Evolutionary conservation across 2,113 vertebrate genomes (phyloP).

Genomic region (Gobius niger): DNA sequence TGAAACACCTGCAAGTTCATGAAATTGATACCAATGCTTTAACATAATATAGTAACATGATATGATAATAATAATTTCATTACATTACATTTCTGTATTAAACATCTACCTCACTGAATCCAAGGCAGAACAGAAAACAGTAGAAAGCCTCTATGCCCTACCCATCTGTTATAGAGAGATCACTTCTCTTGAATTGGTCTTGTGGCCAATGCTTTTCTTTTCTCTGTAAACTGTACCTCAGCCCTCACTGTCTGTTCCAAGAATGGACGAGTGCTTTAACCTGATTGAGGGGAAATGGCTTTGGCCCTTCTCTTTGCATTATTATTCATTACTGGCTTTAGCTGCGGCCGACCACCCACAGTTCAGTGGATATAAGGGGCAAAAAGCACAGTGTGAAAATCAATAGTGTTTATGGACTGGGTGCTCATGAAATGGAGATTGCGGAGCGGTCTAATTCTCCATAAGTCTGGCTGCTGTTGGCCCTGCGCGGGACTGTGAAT

Average conservation of each 20-base stretch:
- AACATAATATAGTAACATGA: no score
- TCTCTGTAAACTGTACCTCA: conserved; percentile 1
- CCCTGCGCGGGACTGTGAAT: conserved; percentile 41
- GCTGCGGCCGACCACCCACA: conserved; percentile 44
- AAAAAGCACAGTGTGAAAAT: conserved; percentile 65
- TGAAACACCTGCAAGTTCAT: no score
- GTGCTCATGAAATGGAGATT: conserved; percentile 71
- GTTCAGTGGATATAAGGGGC: conserved; percentile 52
- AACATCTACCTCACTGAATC: neutral
- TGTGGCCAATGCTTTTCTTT: neutral
- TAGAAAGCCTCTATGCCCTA: neutral
- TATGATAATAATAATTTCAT: no score
- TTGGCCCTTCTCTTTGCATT: conserved; percentile 32
- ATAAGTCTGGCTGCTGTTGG: conserved; percentile 58
- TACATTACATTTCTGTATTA: neutral
- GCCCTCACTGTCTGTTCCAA: conserved; percentile 9
- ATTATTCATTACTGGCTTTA: conserved; percentile 64
- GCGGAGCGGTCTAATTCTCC: conserved; percentile 51
- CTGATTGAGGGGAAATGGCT: conserved; percentile 23
- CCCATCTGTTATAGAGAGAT: neutral
- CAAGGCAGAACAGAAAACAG: neutral
- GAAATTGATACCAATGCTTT: no score
- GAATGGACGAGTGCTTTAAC: conserved; percentile 12
- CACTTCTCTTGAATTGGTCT: conserved; percentile 7
- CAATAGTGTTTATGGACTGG: conserved; percentile 73